phyloP scores from a whole-genome alignment of 1,140 invertebrate species.

The Drosophila pruinosa region DNA sequence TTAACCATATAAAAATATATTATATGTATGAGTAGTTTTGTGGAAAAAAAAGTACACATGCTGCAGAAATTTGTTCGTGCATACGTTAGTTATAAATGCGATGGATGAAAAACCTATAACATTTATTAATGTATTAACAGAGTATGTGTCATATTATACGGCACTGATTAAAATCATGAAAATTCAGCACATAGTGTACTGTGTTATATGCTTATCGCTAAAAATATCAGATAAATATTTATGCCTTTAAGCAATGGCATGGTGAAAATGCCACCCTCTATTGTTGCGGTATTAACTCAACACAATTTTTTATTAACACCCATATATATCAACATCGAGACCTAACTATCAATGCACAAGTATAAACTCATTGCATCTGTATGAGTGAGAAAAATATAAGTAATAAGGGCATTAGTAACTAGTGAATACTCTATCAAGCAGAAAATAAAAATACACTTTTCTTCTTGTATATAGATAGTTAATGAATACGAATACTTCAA shows the following conservation, averaged over 20 bases:
- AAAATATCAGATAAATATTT: conserved; percentile 42
- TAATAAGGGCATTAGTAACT: not conserved
- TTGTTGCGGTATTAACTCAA: conserved; percentile 38
- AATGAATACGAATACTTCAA: no score
- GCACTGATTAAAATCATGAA: conserved; percentile 42
- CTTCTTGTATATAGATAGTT: no score
- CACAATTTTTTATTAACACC: conserved; percentile 34
- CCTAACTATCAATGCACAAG: not conserved
- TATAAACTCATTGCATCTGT: not conserved
- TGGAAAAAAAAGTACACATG: conserved; percentile 4
- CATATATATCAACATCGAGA: not conserved
- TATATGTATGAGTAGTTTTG: not conserved
- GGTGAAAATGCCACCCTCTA: not conserved
- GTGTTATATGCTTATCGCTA: not conserved
- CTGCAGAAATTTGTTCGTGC: conserved; percentile 13
- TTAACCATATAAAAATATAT: not conserved
- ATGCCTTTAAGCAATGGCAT: conserved; percentile 22
- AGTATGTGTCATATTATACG: conserved; percentile 12
- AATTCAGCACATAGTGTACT: conserved; percentile 29
- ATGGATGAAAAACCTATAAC: conserved; percentile 21
- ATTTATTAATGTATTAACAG: conserved; percentile 40
- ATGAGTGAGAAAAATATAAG: not conserved
- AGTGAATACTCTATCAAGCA: not conserved
- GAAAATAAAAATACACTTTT: no score
- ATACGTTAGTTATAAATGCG: conserved; percentile 2